These are phyloP conservation scores for Pygoscelis antarcticus DNA, from an alignment of 2,113 vertebrate genomes.

Conservation along the genomic window DNA sequence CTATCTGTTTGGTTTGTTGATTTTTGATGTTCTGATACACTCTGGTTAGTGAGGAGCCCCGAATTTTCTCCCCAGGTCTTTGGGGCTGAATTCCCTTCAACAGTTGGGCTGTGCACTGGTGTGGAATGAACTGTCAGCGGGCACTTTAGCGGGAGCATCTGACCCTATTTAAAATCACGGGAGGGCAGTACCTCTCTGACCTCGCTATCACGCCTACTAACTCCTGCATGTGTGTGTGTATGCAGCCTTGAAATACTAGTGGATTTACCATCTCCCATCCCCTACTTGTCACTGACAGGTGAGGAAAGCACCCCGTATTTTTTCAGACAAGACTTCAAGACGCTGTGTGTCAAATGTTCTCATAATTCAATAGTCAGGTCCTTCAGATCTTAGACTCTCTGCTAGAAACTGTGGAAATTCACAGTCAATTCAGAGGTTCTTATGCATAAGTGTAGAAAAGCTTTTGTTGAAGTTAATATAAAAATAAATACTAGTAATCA, in stretches of 20 bases:
- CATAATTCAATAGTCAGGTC: neutral
- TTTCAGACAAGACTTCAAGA: neutral
- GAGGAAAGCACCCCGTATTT: neutral
- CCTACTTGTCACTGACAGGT: neutral
- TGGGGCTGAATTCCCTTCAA: neutral
- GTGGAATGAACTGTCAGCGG: neutral
- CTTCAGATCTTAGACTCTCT: neutral
- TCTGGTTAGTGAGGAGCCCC: neutral
- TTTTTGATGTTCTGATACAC: neutral
- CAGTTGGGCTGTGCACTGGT: neutral
- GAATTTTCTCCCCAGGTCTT: neutral
- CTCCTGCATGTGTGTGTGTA: neutral
- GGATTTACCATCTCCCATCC: neutral
- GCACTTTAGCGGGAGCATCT: neutral
- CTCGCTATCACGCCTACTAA: neutral
- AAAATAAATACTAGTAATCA: neutral
- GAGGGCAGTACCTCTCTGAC: neutral
- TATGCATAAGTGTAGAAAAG: neutral
- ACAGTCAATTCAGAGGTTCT: neutral
- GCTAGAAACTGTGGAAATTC: neutral
- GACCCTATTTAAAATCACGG: neutral
- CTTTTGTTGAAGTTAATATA: slow-evolving; percentile 10
- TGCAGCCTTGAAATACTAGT: neutral
- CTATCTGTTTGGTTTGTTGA: neutral
- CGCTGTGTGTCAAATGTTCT: neutral